Evolutionary conservation across 2,797 vertebrate genomes (phyloP), one percentile per base, ranked within the genome.

Genomic region (Hoplostethus mediterraneus): DNA sequence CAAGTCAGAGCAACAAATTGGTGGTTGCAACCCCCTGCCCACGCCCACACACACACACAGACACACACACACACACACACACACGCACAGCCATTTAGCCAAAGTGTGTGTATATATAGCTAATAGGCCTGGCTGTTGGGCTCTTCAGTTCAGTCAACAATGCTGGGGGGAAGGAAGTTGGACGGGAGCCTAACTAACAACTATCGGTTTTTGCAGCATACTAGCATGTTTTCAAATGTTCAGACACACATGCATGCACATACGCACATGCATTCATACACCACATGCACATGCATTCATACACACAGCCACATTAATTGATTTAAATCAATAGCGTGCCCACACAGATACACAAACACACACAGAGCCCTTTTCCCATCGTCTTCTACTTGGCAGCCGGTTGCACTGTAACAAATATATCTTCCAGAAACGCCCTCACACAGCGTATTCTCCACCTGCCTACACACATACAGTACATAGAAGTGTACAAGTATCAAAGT

Each of bases 1-100:
- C 59, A 77, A 80, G 70, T 70, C 74, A 58, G 57, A 67, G 73
- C 82, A 71, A 81, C 74, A 79, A 88, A 90, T 87, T 83, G 75
- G 49, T 63, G 71, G 67, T 81, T 88, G 57, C 54, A 72, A 78
- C 12, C 2, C 51, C 14, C 5, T 44, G 57, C 58, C 28, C 54
- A 6, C 12, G n/a, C 31, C 36, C 12, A 56, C 14, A 56, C 10
- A 33, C 30, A 56, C 5, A 31, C 30, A 44, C 1, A 49, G 40
- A 31, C 30, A 44, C 12, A 56, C 14, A 56, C 10, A 33, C 30
- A 56, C 5, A 31, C 30, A 44, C 12, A 56, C 14, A 56, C 10
- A 33, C 30, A 56, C 5, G 16, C 30, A 44, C 1, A 49, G 40
- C 60, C 54, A 38, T 59, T 68, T 77, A 63, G 54, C 21, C 21